Evolutionary conservation across 35 echinoderm and acorn worm species (phyloP), one percentile per base, ranked within the genome.

Genomic region (Ptychodera flava): DNA sequence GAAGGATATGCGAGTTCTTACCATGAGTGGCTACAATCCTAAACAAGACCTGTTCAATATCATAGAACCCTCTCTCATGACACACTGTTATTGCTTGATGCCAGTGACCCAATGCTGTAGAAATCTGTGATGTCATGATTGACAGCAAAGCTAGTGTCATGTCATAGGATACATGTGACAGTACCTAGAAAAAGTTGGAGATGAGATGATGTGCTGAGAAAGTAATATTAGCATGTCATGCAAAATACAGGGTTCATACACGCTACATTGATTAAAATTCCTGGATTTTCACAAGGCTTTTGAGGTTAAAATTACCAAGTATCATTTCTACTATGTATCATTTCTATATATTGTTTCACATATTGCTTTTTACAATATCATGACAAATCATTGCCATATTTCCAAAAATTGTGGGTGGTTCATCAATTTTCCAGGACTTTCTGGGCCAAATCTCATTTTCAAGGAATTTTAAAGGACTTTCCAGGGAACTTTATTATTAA

Each of bases 101-200:
- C 87, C 87, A 89, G 82, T 89, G 87, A 29, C 32, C 29, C 10
- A 38, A 30, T 31, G 87, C 36, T 31, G 79, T 81, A 1, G 33
- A 53, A 36, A 2, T 22, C 27, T 37, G 16, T 2, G 2, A 32
- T 45, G 38, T 34, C 33, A 88, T 28, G 78, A 35, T 16, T 0
- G 79, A 45, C 64, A 89, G 87, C n/a, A 81, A 37, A 53, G 78
- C 87, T 75, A 89, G 34, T 1, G 87, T 83, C 22, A 89, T 22
- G 32, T 89, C 87, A 83, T 81, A 82, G 28, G 87, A 33, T 33
- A 89, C 30, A 29, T 89, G 35, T 22, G 82, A n/a, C 30, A 89
- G 45, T 16, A 89, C 79, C 87, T 89, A 53, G 16, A 80, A 35
- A 35, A 28, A 81, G 15, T 30, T 1, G n/a, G 32, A 80, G 35